Base-by-base conservation (phyloP, 30 jellyfish, hydroid and myxozoan genomes). In the Rhopilema esculentum region DNA sequence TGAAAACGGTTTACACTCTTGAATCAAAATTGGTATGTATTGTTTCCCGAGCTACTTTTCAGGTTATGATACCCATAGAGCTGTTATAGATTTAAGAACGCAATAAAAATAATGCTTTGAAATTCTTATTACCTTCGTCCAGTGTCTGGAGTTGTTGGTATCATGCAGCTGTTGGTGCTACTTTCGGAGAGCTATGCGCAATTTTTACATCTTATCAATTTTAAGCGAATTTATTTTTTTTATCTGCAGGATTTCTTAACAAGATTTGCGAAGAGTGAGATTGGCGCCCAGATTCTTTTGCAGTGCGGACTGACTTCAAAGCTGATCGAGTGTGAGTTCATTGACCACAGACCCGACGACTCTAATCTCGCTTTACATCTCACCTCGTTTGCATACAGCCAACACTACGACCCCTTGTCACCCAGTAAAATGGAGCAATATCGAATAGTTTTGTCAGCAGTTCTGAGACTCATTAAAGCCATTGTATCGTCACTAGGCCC, bases 1-100 rank as follows among this genome's bases (percentile, higher is more conserved):
- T 94, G 87, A 89, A 89, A 32, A 95, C 97, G 30, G 77, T 94
- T 8, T 94, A 87, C 77, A 61, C 95, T 49, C 85, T 94, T 62
- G 97, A 94, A 89, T 94, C 99, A 25, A 94, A 87, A 62, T 78
- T 94, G 97, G 99, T 94, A 74, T 25, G 97, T 17, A 12, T 40
- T 40, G 12, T 40, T 6, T 40, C n/a, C n/a, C n/a, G n/a, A n/a
- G n/a, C n/a, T n/a, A n/a, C n/a, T n/a, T n/a, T n/a, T n/a, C n/a
- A n/a, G n/a, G n/a, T n/a, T n/a, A n/a, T n/a, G n/a, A n/a, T n/a
- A n/a, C n/a, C n/a, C n/a, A n/a, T n/a, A n/a, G n/a, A n/a, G n/a
- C n/a, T n/a, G n/a, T n/a, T n/a, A n/a, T n/a, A n/a, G n/a, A n/a
- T n/a, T n/a, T n/a, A n/a, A n/a, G n/a, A n/a, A n/a, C n/a, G n/a